These are phyloP conservation scores for Larimichthys crocea DNA, from an alignment of 2,113 vertebrate genomes.

Conservation along the genomic window DNA sequence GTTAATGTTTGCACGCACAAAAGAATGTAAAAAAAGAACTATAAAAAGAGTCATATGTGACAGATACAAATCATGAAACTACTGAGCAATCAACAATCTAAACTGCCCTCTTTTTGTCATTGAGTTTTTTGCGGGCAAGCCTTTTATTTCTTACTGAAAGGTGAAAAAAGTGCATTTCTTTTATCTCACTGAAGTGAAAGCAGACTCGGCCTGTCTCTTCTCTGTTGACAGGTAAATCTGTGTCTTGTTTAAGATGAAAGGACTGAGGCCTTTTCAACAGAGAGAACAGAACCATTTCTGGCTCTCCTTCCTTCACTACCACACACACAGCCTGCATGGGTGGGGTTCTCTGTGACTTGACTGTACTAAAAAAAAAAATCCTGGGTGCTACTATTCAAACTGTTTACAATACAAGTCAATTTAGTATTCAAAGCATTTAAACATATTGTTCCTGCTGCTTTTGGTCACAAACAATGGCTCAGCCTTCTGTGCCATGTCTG, in stretches of 20 bases:
- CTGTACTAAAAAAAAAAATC: slow-evolving; percentile 43
- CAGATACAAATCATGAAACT: slow-evolving; percentile 6
- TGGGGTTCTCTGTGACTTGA: slow-evolving; percentile 38
- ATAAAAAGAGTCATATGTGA: slow-evolving; percentile 30
- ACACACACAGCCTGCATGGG: slow-evolving; percentile 43
- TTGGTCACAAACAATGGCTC: slow-evolving; percentile 21
- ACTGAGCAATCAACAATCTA: slow-evolving; percentile 12
- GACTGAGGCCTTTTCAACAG: slow-evolving; percentile 54
- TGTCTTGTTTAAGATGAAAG: slow-evolving; percentile 73
- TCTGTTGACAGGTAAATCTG: slow-evolving; percentile 67
- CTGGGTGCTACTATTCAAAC: slow-evolving; percentile 35
- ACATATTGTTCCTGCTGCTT: slow-evolving; percentile 37
- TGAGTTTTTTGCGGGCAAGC: slow-evolving; percentile 36
- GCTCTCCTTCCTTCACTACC: slow-evolving; percentile 6
- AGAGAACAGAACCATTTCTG: slow-evolving; percentile 39
- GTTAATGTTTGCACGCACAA: neutral
- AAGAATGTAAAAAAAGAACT: neutral
- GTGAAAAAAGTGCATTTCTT: slow-evolving; percentile 35
- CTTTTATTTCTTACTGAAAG: slow-evolving; percentile 32
- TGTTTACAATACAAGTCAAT: slow-evolving; percentile 2
- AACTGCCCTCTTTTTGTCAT: slow-evolving; percentile 9
- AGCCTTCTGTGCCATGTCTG: slow-evolving; percentile 38
- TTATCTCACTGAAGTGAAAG: slow-evolving; percentile 53
- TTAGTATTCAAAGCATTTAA: slow-evolving; percentile 27
- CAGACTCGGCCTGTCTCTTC: slow-evolving; percentile 27